phyloP scores from a whole-genome alignment of 2,888 invertebrate species.

The Apotomis turbidana region DNA sequence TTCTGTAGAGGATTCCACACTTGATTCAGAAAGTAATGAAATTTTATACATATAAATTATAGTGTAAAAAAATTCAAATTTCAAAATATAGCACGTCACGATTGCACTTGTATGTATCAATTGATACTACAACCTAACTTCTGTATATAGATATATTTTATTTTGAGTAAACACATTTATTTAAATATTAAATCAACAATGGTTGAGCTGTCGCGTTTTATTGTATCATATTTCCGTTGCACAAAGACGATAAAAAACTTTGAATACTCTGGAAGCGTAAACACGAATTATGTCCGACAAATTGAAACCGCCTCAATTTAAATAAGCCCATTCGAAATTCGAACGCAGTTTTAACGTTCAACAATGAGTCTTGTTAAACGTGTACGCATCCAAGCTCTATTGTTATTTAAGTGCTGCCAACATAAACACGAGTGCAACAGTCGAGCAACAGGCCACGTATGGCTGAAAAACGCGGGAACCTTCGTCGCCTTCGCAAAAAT shows the following conservation, averaged over 20 bases:
- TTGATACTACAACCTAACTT: too few species aligned
- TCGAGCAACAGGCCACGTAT: constrained; percentile 34
- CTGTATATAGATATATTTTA: too few species aligned
- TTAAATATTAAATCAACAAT: too few species aligned
- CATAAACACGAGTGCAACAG: constrained; percentile 38
- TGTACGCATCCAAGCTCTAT: constrained; percentile 15
- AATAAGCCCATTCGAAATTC: constrained; percentile 9
- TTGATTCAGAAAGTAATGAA: too few species aligned
- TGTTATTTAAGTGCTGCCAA: constrained; percentile 25
- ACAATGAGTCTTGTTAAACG: constrained; percentile 13
- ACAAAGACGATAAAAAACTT: not conserved
- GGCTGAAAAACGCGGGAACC: constrained; percentile 33
- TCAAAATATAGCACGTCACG: too few species aligned
- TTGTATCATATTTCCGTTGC: not conserved
- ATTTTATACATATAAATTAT: too few species aligned
- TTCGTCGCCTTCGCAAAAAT: constrained; percentile 10
- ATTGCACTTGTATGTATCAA: too few species aligned
- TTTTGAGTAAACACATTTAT: too few species aligned
- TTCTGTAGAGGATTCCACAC: too few species aligned
- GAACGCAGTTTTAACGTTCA: constrained; percentile 4
- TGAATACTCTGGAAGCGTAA: not conserved
- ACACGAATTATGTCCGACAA: not conserved
- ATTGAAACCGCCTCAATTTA: not conserved
- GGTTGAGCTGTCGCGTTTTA: too few species aligned
- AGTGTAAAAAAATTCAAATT: too few species aligned